Percentiles rank a stretch among this genome's conserved stretches.
Evolutionary conservation across 2,113 vertebrate species (phyloP).

Genomic region (Monopterus albus): DNA sequence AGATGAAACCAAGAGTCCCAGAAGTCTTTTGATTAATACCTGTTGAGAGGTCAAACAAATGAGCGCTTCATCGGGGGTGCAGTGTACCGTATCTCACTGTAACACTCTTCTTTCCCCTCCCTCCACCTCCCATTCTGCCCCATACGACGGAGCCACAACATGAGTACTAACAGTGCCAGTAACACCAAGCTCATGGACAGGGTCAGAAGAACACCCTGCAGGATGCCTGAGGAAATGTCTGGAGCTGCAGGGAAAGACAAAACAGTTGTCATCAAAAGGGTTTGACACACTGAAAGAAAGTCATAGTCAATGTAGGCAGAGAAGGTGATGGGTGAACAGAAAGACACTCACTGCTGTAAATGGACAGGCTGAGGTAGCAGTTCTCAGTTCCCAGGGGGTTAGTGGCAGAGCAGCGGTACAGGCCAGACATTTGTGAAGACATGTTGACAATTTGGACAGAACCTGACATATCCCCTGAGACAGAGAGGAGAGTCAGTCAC

Average conservation of each 20-base stretch:
- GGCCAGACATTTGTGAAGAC: conserved; percentile 77
- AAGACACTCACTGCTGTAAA: conserved; percentile 75
- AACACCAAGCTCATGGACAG: conserved; percentile 82
- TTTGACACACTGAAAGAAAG: too few species aligned
- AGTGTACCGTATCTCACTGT: conserved; percentile 79
- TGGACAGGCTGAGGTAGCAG: conserved; percentile 82
- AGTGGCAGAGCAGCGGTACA: conserved; percentile 83
- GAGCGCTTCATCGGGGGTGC: conserved; percentile 79
- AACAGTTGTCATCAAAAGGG: background rate
- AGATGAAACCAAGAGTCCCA: background rate
- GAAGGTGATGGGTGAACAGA: background rate
- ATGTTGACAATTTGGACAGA: conserved; percentile 78
- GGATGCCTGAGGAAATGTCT: conserved; percentile 67
- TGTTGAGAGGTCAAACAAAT: conserved; percentile 73
- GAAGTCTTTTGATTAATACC: background rate
- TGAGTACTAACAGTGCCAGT: conserved; percentile 77
- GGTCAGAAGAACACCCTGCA: conserved; percentile 80
- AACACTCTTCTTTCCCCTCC: conserved; percentile 66
- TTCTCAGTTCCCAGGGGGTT: conserved; percentile 80
- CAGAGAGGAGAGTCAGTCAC: background rate
- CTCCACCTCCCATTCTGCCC: conserved; percentile 71
- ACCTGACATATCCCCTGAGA: conserved; percentile 69
- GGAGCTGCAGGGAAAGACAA: conserved; percentile 54
- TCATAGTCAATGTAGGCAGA: background rate
- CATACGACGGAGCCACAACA: conserved; percentile 82